Base-by-base conservation (phyloP, 2,888 invertebrate genomes). In the Apeira syringaria region DNA sequence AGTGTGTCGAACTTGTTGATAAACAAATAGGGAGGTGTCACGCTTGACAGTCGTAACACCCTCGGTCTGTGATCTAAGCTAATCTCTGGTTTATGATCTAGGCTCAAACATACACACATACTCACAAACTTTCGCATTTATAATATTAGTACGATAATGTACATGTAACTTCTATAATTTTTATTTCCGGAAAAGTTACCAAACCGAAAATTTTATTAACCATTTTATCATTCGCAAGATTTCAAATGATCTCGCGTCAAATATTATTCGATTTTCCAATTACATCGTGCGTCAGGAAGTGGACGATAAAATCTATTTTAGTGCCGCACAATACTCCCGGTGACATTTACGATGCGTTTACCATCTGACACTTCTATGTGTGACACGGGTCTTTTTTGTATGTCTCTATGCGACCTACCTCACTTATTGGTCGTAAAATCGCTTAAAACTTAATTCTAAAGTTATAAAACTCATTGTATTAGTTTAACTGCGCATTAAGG, bases 301-400 rank as follows among this genome's bases (percentile, higher is more conserved):
- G 7, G 13, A 12, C 36, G 34, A 30, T 52, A 40, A 53, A 50
- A 46, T 32, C 43, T 38, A 46, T 46, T 39, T 39, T 29, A 44
- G 30, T 11, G 26, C 24, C 35, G 30, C 35, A 35, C 45, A 46
- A 40, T 40, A 31, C 29, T 22, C 8, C 20, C 7, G 8, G 18
- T 45, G 51, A 53, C 43, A 9, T 56, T 56, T 56, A 56, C 53
- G 56, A 56, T 15, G 27, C 13, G 38, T 49, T 50, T 50, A 52
- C 51, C 22, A 48, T 50, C 44, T 56, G 47, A 53, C 51, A 56
- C 47, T 45, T 8, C 9, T 9, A 24, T 7, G 0, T 7, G 20
- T 20, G 20, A 20, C 20, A 1, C 1, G 7, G 2, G 7, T 7
- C 20, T 20, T 20, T 20, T 6, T 20, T 5, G 5, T 5, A 20